These are phyloP conservation scores for Argyrosomus japonicus DNA, from an alignment of 2,113 vertebrate genomes.

Conservation along the genomic window DNA sequence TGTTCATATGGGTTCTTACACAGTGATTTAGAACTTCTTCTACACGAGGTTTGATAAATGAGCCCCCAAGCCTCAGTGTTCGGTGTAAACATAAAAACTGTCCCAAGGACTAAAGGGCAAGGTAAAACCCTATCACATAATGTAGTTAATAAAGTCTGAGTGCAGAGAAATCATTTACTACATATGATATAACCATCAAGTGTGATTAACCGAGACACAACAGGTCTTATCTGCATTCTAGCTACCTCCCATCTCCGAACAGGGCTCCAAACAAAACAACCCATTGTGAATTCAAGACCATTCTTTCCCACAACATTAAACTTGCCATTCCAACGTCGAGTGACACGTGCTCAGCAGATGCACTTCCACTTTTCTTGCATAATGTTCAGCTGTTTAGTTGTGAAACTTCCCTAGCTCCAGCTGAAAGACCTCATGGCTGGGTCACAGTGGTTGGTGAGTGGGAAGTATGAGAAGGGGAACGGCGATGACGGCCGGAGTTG, in stretches of 20 bases:
- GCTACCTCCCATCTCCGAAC: background rate
- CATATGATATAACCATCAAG: background rate
- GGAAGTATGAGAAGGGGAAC: background rate
- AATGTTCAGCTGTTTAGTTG: constrained; percentile 13
- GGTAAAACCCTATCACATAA: background rate
- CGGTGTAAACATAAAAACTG: background rate
- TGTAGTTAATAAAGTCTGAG: background rate
- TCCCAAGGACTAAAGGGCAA: background rate
- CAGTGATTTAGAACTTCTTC: background rate
- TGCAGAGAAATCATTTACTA: background rate
- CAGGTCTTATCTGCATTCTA: constrained; percentile 11
- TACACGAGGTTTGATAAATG: background rate
- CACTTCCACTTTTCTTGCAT: background rate
- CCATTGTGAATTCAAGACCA: background rate
- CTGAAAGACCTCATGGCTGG: background rate
- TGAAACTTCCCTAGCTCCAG: background rate
- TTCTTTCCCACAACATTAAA: constrained; percentile 9
- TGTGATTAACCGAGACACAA: background rate
- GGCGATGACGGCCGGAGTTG: no score
- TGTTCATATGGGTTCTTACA: background rate
- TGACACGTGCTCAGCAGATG: background rate
- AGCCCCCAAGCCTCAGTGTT: background rate
- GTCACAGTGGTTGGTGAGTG: background rate
- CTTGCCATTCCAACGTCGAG: background rate
- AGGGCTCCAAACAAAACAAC: constrained; percentile 7